Evolutionary conservation across 2,888 invertebrate genomes (phyloP), one percentile per base, ranked within the genome.

Genomic region (Hecatera dysodea): DNA sequence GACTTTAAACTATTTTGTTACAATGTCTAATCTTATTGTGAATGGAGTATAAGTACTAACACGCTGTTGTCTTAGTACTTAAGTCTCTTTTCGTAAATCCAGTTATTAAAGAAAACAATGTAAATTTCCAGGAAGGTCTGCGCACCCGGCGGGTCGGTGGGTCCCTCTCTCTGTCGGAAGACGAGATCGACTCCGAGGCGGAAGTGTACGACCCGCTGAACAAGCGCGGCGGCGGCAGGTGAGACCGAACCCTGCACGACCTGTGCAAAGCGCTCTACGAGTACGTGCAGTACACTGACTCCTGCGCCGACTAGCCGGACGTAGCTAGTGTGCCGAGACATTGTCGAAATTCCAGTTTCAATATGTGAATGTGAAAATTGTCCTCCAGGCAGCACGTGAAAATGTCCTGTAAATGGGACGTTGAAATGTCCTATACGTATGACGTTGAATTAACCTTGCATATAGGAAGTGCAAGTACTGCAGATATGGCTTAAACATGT

Each of bases 151-250:
- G 98, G 86, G 97, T 97, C 24, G 98, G 98, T 19, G 98, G 98
- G 56, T 98, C 98, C 2, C 95, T 98, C 19, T 98, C 98, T 7
- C 94, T 98, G 0, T 98, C 98, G 0, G 98, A 98, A 89, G 98
- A 98, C 86, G 98, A 98, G 92, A 95, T 98, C 75, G 98, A 98
- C 90, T 97, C 97, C 0, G 98, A 98, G 67, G 90, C 93, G 0
- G 96, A 96, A 76, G 81, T 96, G 80, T 96, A 95, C 80, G 94
- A 95, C 77, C 95, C 96, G 7, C 86, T 95, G 29, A 94, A 95
- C 86, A 95, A 95, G 56, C 89, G 95, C 9, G 93, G 93, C 8
- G 93, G 94, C 52, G 92, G 92, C 75, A 94, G 96, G 90, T 95
- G 95, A 96, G 95, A 94, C 89, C 87, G 90, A 85, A 92, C 89